These are phyloP conservation scores for Hermaeophaga mercurialis DNA, from an alignment of 2,888 invertebrate genomes.

Conservation along the genomic window DNA sequence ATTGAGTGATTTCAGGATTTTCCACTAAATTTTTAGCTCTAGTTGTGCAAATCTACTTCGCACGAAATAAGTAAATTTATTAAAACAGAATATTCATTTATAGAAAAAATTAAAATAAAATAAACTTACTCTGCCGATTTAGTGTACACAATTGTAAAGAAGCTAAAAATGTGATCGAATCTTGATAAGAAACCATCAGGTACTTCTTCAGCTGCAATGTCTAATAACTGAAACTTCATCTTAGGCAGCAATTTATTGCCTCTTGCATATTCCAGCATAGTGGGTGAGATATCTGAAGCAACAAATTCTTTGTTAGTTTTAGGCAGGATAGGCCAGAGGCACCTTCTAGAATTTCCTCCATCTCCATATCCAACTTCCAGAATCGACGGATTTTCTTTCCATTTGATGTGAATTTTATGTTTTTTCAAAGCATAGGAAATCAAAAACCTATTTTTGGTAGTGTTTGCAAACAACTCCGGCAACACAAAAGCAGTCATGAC, in stretches of 20 bases:
- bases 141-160: neutral
- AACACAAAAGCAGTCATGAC: too few species aligned
- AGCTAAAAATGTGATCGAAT: neutral
- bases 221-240: neutral
- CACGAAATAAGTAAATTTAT: too few species aligned
- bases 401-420: conserved; percentile 47
- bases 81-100: too few species aligned
- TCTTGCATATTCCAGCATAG: conserved; percentile 23
- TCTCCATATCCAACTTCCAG: conserved; percentile 78
- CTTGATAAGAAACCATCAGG: neutral
- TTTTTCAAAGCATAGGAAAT: too few species aligned
- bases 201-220: neutral
- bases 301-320: conserved; percentile 21
- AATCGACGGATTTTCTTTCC: conserved; percentile 57
- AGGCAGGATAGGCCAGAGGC: conserved; percentile 21
- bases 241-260: neutral
- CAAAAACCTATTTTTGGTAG: too few species aligned
- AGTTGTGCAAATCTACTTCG: too few species aligned
- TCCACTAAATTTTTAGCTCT: too few species aligned
- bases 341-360: conserved; percentile 66
- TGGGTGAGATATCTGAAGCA: conserved; percentile 18
- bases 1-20: too few species aligned
- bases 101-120: too few species aligned
- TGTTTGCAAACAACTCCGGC: too few species aligned
- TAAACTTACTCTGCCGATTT: neutral